A percentile compares a stretch with the other conserved stretches of the same genome.
Evolutionary conservation across 1,140 invertebrate genomes (phyloP).

Genomic region (Grapholita molesta): DNA sequence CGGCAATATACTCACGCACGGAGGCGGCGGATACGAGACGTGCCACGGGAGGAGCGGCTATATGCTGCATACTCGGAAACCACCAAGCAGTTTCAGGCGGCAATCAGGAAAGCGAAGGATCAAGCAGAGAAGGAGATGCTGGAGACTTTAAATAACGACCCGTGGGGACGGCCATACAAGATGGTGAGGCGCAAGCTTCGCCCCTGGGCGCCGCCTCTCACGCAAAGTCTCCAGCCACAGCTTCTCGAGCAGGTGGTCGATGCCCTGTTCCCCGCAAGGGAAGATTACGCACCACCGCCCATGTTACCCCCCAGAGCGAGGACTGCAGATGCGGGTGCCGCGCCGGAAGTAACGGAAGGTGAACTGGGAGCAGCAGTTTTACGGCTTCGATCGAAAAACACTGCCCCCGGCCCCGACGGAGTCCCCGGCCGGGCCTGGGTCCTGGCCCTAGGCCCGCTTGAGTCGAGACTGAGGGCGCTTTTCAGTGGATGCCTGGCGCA

Average conservation of each 20-base stretch:
- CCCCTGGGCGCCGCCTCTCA: constrained; percentile 18
- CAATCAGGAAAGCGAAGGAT: not conserved
- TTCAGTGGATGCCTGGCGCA: not conserved
- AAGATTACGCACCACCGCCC: not conserved
- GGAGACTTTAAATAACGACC: constrained; percentile 17
- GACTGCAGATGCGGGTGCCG: not conserved
- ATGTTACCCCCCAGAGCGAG: not conserved
- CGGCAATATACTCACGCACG: no score
- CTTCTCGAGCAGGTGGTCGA: not conserved
- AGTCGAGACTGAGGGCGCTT: not conserved
- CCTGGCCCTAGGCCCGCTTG: not conserved
- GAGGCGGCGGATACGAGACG: no score
- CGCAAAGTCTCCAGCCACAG: no score
- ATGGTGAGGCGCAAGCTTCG: constrained; percentile 9
- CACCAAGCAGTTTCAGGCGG: not conserved
- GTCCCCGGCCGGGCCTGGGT: not conserved
- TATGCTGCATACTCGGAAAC: no score
- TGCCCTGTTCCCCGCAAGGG: not conserved
- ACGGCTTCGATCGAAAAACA: no score
- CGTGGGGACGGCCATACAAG: constrained; percentile 25
- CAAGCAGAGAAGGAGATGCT: not conserved
- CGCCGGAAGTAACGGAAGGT: no score
- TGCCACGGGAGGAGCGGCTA: constrained; percentile 66
- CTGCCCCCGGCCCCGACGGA: no score
- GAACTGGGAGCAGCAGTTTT: no score